phyloP scores from a whole-genome alignment of 2,113 vertebrate genomes.

The Syngnathus floridae region DNA sequence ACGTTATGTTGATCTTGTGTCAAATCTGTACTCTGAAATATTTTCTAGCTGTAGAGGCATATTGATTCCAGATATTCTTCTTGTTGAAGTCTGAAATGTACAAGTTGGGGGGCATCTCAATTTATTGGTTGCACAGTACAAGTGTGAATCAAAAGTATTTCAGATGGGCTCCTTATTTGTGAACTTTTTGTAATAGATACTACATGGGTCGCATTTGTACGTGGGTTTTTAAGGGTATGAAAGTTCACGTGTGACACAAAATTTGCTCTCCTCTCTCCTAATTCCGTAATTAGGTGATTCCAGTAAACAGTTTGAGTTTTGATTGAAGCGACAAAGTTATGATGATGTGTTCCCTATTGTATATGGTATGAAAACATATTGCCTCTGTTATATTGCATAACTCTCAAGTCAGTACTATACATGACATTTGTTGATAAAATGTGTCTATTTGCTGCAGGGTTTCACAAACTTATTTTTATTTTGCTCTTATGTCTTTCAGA shows the following conservation, averaged over 20 bases:
- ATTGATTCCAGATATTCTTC: neutral
- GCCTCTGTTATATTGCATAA: no score
- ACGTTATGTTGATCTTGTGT: neutral
- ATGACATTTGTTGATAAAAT: neutral
- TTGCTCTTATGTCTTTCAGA: conserved; percentile 77
- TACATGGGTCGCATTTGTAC: neutral
- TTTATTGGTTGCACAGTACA: neutral
- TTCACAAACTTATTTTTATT: conserved; percentile 56
- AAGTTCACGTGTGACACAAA: neutral
- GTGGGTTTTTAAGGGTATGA: neutral
- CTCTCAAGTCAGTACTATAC: no score
- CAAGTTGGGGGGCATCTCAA: neutral
- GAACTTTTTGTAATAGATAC: neutral
- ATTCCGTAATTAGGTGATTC: conserved; percentile 5
- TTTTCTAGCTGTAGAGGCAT: neutral
- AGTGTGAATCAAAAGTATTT: neutral
- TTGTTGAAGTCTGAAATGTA: neutral
- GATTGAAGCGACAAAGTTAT: neutral
- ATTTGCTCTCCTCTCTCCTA: conserved; percentile 12
- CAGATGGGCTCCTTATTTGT: neutral
- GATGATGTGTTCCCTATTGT: neutral
- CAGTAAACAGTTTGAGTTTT: neutral
- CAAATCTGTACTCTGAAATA: neutral
- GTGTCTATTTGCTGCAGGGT: conserved; percentile 32
- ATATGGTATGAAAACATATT: neutral